Evolutionary conservation across 2,797 vertebrate genomes (phyloP).

Genomic region (Typhlichthys eigenmanni): DNA sequence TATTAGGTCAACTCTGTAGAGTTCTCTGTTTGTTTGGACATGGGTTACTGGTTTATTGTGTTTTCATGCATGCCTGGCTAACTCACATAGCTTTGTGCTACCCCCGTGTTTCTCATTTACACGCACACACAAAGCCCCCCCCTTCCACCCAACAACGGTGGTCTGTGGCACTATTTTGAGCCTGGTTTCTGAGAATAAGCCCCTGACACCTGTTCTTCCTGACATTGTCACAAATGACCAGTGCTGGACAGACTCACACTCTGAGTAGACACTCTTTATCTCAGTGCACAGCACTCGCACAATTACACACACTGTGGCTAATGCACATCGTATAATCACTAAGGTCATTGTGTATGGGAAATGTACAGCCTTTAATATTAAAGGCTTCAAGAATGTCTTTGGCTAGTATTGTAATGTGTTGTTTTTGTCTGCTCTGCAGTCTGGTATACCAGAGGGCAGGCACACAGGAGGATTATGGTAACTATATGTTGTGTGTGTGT

Average conservation of each 20-base stretch:
- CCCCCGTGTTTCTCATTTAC: not conserved
- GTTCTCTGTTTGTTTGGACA: too few species aligned
- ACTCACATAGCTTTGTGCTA: too few species aligned
- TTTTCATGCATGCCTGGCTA: too few species aligned
- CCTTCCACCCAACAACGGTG: slow-evolving; percentile 22
- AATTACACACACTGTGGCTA: not conserved
- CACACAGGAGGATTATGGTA: slow-evolving; percentile 79
- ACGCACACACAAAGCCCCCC: slow-evolving; percentile 26
- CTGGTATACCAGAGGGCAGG: slow-evolving; percentile 67
- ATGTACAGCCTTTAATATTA: too few species aligned
- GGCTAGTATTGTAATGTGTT: not conserved
- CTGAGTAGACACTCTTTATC: slow-evolving; percentile 7
- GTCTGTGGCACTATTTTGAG: slow-evolving; percentile 51
- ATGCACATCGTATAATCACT: too few species aligned
- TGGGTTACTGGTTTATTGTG: too few species aligned
- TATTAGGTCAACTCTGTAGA: too few species aligned
- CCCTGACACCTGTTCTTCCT: slow-evolving; percentile 5
- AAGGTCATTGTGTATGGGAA: too few species aligned
- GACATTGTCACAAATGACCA: slow-evolving; percentile 13
- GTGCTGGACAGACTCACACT: not conserved
- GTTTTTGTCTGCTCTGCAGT: slow-evolving; percentile 60
- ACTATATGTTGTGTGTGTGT: slow-evolving; percentile 27
- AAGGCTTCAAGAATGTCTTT: too few species aligned
- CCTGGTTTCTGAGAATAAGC: slow-evolving; percentile 47
- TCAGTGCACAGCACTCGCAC: not conserved